These are phyloP conservation scores for Lochmaea capreae DNA, from an alignment of 2,888 invertebrate genomes.

Conservation along the genomic window DNA sequence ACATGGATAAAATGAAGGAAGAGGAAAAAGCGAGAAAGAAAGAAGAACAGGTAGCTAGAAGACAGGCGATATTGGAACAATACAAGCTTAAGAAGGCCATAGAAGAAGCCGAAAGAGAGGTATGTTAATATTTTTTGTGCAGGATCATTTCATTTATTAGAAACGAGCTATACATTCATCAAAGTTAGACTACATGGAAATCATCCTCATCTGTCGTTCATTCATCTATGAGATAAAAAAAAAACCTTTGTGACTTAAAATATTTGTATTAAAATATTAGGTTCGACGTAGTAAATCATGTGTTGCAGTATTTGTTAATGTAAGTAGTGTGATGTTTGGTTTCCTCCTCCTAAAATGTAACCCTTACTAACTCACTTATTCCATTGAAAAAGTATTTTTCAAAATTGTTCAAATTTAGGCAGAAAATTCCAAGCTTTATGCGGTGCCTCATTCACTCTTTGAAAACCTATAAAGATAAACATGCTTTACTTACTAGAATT, in stretches of 20 bases:
- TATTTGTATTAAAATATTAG: neutral
- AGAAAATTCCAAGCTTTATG: neutral
- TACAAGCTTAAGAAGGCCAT: constrained; percentile 94
- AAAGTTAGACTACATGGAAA: neutral
- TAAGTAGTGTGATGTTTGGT: constrained; percentile 1
- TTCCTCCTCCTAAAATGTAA: neutral
- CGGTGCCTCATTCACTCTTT: neutral
- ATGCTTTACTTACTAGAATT: no score
- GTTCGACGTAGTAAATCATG: constrained; percentile 16
- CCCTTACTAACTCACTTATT: neutral
- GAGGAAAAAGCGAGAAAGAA: constrained; percentile 80
- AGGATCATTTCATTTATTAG: neutral
- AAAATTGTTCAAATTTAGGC: no score
- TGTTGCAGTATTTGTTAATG: constrained; percentile 10
- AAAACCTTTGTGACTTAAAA: neutral
- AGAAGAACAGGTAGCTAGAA: constrained; percentile 87
- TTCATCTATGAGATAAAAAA: neutral
- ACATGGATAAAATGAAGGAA: constrained; percentile 80
- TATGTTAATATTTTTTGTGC: constrained; percentile 56
- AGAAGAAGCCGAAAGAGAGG: constrained; percentile 91
- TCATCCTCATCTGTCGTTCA: neutral
- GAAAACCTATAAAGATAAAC: no score
- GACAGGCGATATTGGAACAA: constrained; percentile 90
- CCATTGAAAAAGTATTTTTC: neutral
- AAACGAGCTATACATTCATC: neutral